Base-by-base conservation (phyloP, 2,113 vertebrate species). In the Tinamus guttatus region DNA sequence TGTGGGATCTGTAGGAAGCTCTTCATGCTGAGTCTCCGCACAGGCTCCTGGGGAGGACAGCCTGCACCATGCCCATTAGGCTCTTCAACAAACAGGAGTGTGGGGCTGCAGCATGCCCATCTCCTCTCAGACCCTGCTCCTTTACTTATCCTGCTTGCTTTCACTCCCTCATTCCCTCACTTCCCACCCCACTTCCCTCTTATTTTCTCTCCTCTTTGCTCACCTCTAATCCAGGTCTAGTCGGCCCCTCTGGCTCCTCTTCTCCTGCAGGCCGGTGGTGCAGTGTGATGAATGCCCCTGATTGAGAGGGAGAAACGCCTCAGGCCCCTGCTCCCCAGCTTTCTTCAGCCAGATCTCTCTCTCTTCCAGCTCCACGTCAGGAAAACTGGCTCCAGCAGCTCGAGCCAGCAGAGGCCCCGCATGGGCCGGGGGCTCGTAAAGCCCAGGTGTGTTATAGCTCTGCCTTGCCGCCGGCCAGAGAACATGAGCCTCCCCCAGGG, bases 381-480 rank as follows among this genome's bases (percentile, higher is more conserved):
- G 89, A 97, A 97, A 95, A 51, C 89, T 30, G 19, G 27, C 85
- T 95, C 94, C 85, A 65, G 75, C 70, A 85, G 62, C 91, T 82
- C 81, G 52, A 92, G 93, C 95, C 96, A 96, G 89, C 81, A 92
- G 92, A 93, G 94, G 93, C 93, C 64, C 81, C 24, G 30, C 85
- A 69, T 56, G 2, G 4, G 70, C 87, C 70, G 15, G 90, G 94
- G 89, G 92, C 91, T 87, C 91, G 65, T 93, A 94, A 97, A 96
- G 88, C 91, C 95, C 90, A 95, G 95, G 95, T 96, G 94, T 94
- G 95, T 95, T 30, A n/a, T 89, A 91, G 87, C 68, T 88, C 92
- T 92, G 73, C 81, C 28, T 59, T 62, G 45, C 92, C 45, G 60
- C 88, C 86, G 93, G 93, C 52, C 71, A 22, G 38, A 28, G 28